Base-by-base conservation (phyloP, 1,140 invertebrate genomes). In the Chymomyza costata region DNA sequence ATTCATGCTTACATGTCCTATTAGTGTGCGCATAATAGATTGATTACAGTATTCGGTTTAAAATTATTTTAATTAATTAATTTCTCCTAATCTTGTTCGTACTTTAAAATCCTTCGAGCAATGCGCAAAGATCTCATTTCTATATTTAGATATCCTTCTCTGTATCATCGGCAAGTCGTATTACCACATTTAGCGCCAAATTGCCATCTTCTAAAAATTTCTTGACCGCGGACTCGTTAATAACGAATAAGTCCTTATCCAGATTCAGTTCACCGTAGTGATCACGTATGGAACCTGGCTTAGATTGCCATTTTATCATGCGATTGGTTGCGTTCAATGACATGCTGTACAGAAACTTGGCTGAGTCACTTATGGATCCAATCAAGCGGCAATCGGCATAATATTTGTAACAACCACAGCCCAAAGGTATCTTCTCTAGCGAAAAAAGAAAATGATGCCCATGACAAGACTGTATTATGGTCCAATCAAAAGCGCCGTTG, bases 391-490 rank as follows among this genome's bases (percentile, higher is more conserved):
- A 98, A 78, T 99, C 98, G 1, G 98, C 98, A 89, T 99, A 99
- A 86, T 99, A 99, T 86, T 98, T 96, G 66, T 99, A 97, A 82
- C 98, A 95, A 5, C 95, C 97, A 87, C 98, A 95, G 83, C 92
- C 95, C 82, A 98, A 97, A 73, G 97, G 96, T 86, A 99, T 97
- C 87, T 99, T 99, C 86, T 99, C 98, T 19, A 99, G 88, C n/a
- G 99, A 97, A 46, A 99, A 88, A 95, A 99, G 98, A 85, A 99
- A 99, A 86, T 99, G 95, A 74, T 98, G 95, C 34, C 95, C 95
- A 86, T 98, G 99, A 87, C 98, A 99, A 1, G 95, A 97, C 86
- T 99, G 98, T 95, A 99, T 99, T 98, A 99, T 99, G 0, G 99
- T 98, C 98, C 98, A 99, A 86, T 99, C 98, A 0, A 99, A 97